Base-by-base conservation (phyloP, 23 tunicate species). In the Diplosoma virens region DNA sequence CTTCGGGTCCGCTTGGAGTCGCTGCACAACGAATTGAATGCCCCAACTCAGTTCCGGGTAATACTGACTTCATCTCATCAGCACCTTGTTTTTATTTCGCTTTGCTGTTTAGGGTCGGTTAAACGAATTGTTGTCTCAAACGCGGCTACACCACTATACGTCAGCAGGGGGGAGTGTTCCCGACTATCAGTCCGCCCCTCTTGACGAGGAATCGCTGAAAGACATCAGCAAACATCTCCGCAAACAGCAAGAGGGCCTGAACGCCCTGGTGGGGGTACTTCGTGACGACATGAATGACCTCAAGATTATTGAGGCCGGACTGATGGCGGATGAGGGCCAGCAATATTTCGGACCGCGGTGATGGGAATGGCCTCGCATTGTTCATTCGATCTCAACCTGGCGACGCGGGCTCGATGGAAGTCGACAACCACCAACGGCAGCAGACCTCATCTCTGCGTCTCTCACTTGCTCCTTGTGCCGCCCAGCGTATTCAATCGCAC, bases 61-160 rank as follows among this genome's bases (percentile, higher is more conserved):
- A 71, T 14, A 14, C 50, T 41, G 9, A 7, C 50, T 14, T 41
- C 50, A 9, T 41, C 9, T 41, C 50, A 9, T 41, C 24, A 55
- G 63, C 24, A 11, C 24, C 63, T 4, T 55, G 63, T 4, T 55
- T 55, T 6, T 55, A 20, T 11, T 55, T 16, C 24, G 21, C 24
- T 4, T 6, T 55, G 63, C 24, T 55, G 21, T 41, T 50, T 79
- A 84, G 95, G 96, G 99, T 32, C 88, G 99, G 3, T 50, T 95
- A 1, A 95, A 95, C 55, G 99, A 95, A 41, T 58, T 95, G 23
- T 72, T 95, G 11, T 95, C 99, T 1, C 95, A 93, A 78, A 86
- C 84, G 31, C 84, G 99, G 31, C 75, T 95, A 88, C 99, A 90
- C 36, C 93, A 86, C 37, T 71, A 84, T 41, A 67, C 82, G 25